These are phyloP conservation scores for Petromus typicus DNA, from an alignment of 2,113 vertebrate genomes.

Conservation along the genomic window DNA sequence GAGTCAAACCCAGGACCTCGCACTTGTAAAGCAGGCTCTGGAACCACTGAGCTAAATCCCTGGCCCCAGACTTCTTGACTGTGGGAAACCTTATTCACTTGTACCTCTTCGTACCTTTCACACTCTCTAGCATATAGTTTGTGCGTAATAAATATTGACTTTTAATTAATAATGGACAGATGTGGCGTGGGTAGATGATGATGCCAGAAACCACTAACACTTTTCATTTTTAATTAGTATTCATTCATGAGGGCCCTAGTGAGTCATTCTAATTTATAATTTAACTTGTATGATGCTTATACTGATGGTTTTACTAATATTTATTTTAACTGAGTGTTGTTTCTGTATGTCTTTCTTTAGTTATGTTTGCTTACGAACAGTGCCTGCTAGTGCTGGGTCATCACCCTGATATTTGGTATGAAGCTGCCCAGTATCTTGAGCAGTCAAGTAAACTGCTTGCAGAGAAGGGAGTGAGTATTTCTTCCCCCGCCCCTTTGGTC, in stretches of 20 bases:
- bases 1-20: no score
- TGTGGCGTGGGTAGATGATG: not conserved
- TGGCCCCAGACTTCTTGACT: constrained; percentile 43
- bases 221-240: constrained; percentile 59
- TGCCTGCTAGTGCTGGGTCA: constrained; percentile 98
- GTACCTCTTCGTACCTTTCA: not conserved
- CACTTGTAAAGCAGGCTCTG: no score
- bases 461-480: constrained; percentile 95
- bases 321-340: constrained; percentile 57
- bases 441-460: constrained; percentile 99
- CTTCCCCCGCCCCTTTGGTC: not conserved
- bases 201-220: not conserved
- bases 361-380: constrained; percentile 99
- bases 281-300: not conserved
- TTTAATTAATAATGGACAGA: constrained; percentile 10
- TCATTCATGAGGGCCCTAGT: constrained; percentile 15
- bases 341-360: constrained; percentile 82
- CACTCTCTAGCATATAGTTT: not conserved
- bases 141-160: constrained; percentile 8
- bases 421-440: constrained; percentile 98
- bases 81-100: constrained; percentile 26
- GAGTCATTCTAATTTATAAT: not conserved
- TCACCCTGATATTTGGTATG: constrained; percentile 99
- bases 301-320: constrained; percentile 20
- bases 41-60: no score